Percentiles rank a stretch among this genome's conserved stretches.
These are phyloP conservation scores for Glossosoma conforme DNA, from an alignment of 1,140 invertebrate species.

Conservation along the genomic window DNA sequence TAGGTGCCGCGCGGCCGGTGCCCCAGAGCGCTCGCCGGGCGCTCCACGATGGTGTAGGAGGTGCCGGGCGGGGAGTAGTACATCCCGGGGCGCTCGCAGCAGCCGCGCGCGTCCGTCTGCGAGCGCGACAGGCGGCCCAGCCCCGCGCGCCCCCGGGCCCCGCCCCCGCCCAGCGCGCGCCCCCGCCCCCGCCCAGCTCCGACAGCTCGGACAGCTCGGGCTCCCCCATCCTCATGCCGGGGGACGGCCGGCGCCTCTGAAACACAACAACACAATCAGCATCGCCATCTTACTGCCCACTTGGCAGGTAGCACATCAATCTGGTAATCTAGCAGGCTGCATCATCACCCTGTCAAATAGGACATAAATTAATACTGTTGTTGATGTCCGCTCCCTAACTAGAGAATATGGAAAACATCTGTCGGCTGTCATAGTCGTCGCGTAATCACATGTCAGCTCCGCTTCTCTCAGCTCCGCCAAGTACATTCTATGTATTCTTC, in stretches of 20 bases:
- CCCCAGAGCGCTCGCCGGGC: constrained; percentile 63
- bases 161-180: constrained; percentile 16
- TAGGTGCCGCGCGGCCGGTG: constrained; percentile 60
- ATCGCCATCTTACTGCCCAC: too few relatives aligned
- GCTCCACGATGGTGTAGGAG: constrained; percentile 79
- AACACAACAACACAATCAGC: constrained; percentile 13
- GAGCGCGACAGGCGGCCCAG: constrained; percentile 47
- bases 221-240: constrained; percentile 52
- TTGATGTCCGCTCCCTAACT: too few relatives aligned
- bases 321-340: too few relatives aligned
- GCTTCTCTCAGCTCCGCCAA: too few relatives aligned
- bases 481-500: too few relatives aligned
- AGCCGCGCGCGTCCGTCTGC: constrained; percentile 45
- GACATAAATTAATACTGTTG: too few relatives aligned
- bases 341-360: too few relatives aligned
- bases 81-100: constrained; percentile 51
- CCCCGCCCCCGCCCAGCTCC: constrained; percentile 46
- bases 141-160: constrained; percentile 42
- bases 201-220: constrained; percentile 48
- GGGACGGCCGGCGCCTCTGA: constrained; percentile 34
- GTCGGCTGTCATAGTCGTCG: too few relatives aligned
- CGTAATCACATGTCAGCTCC: too few relatives aligned
- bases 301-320: too few relatives aligned
- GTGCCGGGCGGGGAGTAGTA: constrained; percentile 69
- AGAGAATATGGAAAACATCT: too few relatives aligned